Conservation (phyloP, 2,797 vertebrate species). For the Coilia nasus region DNA sequence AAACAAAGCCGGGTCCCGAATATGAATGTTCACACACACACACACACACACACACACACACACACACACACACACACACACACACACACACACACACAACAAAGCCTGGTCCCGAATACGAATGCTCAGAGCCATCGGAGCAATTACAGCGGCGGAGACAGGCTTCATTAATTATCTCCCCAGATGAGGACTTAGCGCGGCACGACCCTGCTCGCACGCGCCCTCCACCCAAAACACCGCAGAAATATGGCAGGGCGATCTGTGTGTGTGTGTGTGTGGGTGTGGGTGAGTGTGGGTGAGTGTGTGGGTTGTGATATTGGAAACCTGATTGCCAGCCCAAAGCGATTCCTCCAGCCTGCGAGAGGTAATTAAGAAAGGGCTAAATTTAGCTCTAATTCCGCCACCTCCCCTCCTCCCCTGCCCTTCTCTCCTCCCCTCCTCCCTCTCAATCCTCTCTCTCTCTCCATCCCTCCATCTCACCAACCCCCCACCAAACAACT, state of each 20-base stretch:
- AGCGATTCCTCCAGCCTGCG: slow-evolving; percentile 21
- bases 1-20: neutral
- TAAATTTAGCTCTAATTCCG: slow-evolving; percentile 31
- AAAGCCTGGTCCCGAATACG: too few relatives aligned
- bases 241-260: slow-evolving; percentile 9
- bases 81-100: too few relatives aligned
- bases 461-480: neutral
- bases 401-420: neutral
- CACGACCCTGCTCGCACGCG: neutral
- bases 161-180: slow-evolving; percentile 15
- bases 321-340: slow-evolving; percentile 29
- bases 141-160: neutral
- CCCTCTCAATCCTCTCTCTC: neutral
- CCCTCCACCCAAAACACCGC: neutral
- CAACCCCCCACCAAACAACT: neutral
- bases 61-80: too few relatives aligned
- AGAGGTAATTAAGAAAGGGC: slow-evolving; percentile 30
- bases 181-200: neutral
- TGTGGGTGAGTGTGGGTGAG: neutral
- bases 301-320: neutral
- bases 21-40: slow-evolving; percentile 16
- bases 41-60: too few relatives aligned
- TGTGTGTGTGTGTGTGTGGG: neutral
- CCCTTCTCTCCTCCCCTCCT: neutral
- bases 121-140: neutral